phyloP scores from a whole-genome alignment of 1,140 invertebrate genomes.

The Papilio helenus region DNA sequence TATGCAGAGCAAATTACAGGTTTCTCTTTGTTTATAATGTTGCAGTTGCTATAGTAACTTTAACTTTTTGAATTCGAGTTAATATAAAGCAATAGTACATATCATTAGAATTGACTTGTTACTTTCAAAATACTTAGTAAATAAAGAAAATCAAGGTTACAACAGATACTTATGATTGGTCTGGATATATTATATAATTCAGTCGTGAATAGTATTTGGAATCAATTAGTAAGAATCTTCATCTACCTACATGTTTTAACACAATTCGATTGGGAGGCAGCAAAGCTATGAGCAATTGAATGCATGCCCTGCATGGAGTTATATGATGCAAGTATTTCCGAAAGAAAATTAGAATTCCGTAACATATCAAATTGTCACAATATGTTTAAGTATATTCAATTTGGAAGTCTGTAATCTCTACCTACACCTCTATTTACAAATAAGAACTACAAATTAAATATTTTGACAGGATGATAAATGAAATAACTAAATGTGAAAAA shows the following conservation, averaged over 20 bases:
- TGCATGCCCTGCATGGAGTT: neutral
- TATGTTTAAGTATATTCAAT: neutral
- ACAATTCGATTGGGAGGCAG: neutral
- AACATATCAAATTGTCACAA: too few species aligned
- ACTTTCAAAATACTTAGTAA: too few species aligned
- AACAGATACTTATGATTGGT: too few species aligned
- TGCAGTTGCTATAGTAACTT: too few species aligned
- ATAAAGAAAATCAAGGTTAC: too few species aligned
- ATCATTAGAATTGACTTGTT: too few species aligned
- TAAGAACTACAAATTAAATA: neutral
- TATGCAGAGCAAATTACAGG: too few species aligned
- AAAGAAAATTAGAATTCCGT: neutral
- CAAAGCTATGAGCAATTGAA: neutral
- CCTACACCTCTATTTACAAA: neutral
- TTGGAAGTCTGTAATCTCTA: neutral
- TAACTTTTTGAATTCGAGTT: too few species aligned
- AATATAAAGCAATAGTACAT: too few species aligned
- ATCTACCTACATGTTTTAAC: neutral
- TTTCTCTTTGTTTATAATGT: too few species aligned
- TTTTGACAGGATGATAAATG: slow-evolving; percentile 1
- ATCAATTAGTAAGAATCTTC: neutral
- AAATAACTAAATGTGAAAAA: slow-evolving; percentile 20
- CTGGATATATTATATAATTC: too few species aligned
- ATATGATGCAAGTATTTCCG: neutral
- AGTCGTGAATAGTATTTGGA: too few species aligned